Base-by-base conservation (phyloP, 2,888 invertebrate genomes). In the Drosophila fulvimacula region DNA sequence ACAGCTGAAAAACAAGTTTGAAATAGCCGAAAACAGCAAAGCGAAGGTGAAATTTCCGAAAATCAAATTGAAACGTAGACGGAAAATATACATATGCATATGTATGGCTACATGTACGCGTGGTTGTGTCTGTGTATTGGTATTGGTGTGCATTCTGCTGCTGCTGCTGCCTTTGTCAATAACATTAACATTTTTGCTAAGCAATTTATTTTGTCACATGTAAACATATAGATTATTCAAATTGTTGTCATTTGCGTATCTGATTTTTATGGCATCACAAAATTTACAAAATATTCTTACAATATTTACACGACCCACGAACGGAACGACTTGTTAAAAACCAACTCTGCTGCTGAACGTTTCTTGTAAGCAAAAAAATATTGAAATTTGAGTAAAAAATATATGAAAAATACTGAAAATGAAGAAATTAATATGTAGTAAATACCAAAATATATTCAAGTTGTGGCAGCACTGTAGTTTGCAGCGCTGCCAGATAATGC, bases 31-130 rank as follows among this genome's bases (percentile, higher is more conserved):
- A 82, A 82, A 89, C 88, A 84, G 88, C 82, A 89, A 87, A 88
- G 88, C 89, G 88, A 82, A 82, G 82, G 82, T 82, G 82, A 82
- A 82, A 82, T 82, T 82, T 82, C 82, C 82, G 82, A 82, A 82
- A 82, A 82, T 89, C 82, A 84, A 82, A 89, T 88, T 83, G 90
- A 89, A 83, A 89, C 82, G 82, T 83, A 83, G 82, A 83, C 82
- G 88, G 88, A 83, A 83, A 89, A 69, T 82, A 89, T 75, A 79
- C 68, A 79, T 75, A 69, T 80, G 70, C 71, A 87, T 81, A 79
- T 88, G 79, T 69, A 81, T 61, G 63, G 27, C 36, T 76, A 73
- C 73, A 70, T 71, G 58, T 63, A 48, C 44, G 56, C 69, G 63
- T 69, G 46, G 51, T 48, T 64, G 38, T 56, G 30, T 7, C 52